A percentile compares a stretch with the other conserved stretches of the same genome.
These are phyloP conservation scores for Saccostrea echinata DNA, from an alignment of 1,140 invertebrate species.

Conservation along the genomic window DNA sequence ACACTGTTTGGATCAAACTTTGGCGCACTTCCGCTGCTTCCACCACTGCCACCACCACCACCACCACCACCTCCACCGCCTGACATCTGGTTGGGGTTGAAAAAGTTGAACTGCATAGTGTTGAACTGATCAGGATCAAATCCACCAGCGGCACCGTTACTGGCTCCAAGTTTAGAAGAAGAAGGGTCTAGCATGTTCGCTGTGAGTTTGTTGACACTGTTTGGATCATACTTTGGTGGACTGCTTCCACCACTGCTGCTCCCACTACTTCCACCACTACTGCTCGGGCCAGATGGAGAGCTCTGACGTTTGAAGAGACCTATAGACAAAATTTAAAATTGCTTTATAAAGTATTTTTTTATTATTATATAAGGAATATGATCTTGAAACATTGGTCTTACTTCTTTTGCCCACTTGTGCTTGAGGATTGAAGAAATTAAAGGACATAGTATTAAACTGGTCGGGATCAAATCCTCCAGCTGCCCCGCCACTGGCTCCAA, in stretches of 20 bases:
- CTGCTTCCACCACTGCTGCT: constrained; percentile 37
- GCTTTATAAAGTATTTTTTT: no score
- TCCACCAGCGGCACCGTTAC: constrained; percentile 38
- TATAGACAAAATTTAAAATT: not conserved
- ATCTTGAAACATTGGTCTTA: not conserved
- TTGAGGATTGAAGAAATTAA: constrained; percentile 63
- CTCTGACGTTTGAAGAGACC: constrained; percentile 15
- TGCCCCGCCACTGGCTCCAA: constrained; percentile 55
- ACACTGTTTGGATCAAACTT: constrained; percentile 47
- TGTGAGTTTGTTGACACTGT: constrained; percentile 43
- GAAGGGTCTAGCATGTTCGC: constrained; percentile 44
- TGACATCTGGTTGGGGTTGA: constrained; percentile 50
- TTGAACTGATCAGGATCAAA: constrained; percentile 57
- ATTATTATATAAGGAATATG: no score
- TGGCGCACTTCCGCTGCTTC: constrained; percentile 32
- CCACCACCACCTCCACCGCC: constrained; percentile 37
- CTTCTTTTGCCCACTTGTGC: constrained; percentile 48
- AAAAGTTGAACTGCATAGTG: constrained; percentile 52
- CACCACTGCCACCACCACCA: constrained; percentile 30
- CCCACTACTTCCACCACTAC: constrained; percentile 27
- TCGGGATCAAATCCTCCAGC: constrained; percentile 59
- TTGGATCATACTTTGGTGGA: constrained; percentile 45
- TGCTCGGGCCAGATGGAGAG: not conserved
- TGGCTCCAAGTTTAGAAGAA: constrained; percentile 45
- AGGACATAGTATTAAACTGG: constrained; percentile 59